Evolutionary conservation across 2,113 vertebrate species (phyloP), one percentile per base, ranked within the genome.

Genomic region (Paradoxurus hermaphroditus): DNA sequence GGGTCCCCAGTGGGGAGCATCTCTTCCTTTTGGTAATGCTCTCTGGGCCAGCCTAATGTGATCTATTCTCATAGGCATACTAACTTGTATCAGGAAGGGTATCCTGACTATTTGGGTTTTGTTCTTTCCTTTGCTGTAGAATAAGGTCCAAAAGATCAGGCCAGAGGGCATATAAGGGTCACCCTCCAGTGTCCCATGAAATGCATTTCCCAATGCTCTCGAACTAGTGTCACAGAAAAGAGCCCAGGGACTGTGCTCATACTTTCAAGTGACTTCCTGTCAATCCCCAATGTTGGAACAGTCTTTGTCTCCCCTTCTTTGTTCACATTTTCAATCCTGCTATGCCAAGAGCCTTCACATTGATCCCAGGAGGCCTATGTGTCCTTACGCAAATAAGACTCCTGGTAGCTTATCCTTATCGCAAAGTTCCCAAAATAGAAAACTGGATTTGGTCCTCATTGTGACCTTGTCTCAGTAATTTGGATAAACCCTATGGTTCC

Each of bases 391-490:
- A 91, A 91, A 89, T 77, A 73, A 95, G 82, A 89, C 49, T 72
- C 89, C 31, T 67, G 25, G 34, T 67, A 46, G 34, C 41, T 77
- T 67, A 68, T 3, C 34, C 16, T 85, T 92, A 89, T 67, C 31
- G 36, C 39, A 94, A 85, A 88, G 44, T 91, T 92, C 44, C 70
- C 73, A n/a, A 91, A 90, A 92, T 34, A 86, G 41, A 84, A 88
- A 97, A 96, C 15, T 88, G 46, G 39, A 90, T 85, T 89, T 59
- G 68, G 19, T 70, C 72, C 6, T 18, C 77, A 91, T 36, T 75
- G 25, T 92, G 81, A 87, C 44, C 72, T 72, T 87, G 56, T 78
- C 68, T 96, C 70, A 49, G 44, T 93, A 81, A 96, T 92, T 90
- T 84, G 49, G 59, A 93, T 95, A 95, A 91, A 85, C 34, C 13